Evolutionary conservation across 1,140 invertebrate species (phyloP), one percentile per base, ranked within the genome.

Genomic region (Euura lappo): DNA sequence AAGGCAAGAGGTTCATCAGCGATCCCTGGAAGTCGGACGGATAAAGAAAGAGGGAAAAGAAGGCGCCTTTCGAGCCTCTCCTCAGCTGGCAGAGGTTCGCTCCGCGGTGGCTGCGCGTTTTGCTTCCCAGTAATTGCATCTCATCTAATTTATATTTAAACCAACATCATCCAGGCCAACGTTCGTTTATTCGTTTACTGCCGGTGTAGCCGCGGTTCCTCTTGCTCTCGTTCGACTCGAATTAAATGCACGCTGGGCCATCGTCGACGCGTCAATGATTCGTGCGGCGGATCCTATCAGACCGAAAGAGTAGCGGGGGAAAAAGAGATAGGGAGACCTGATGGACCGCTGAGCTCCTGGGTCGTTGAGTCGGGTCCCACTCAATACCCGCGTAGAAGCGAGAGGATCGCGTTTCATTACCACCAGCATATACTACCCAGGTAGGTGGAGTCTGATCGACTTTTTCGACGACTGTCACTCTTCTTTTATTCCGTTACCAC

Each of bases 231-330:
- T 60, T 60, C 51, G 51, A n/a, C 51, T 60, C 51, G 51, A 60
- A 60, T 60, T 60, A 60, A 60, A 60, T 60, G 51, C 51, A 60
- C 13, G 51, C 51, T 60, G 51, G 51, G 51, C 51, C 51, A 60
- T 60, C 51, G 51, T 60, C 51, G 51, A 60, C 51, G 51, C 51
- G 51, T 60, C 51, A 60, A 60, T 60, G 51, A 60, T 60, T 60
- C 51, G 10, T 60, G 28, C 28, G 51, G 51, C 51, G 51, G 51
- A 60, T 60, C 51, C 51, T 60, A 60, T 60, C 51, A 60, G 51
- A 60, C 8, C 51, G 51, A 60, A n/a, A n/a, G 51, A 60, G 51
- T 11, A 60, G 13, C 3, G 13, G 28, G 51, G 51, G 8, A n/a
- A 60, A 60, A 60, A 8, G 51, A 11, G 5, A 60, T 60, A 6